A percentile compares a stretch with the other conserved stretches of the same genome.
These are phyloP conservation scores for Haliclona indistincta DNA, from an alignment of 37 sponge, comb jelly and placozoan genomes.

Conservation along the genomic window DNA sequence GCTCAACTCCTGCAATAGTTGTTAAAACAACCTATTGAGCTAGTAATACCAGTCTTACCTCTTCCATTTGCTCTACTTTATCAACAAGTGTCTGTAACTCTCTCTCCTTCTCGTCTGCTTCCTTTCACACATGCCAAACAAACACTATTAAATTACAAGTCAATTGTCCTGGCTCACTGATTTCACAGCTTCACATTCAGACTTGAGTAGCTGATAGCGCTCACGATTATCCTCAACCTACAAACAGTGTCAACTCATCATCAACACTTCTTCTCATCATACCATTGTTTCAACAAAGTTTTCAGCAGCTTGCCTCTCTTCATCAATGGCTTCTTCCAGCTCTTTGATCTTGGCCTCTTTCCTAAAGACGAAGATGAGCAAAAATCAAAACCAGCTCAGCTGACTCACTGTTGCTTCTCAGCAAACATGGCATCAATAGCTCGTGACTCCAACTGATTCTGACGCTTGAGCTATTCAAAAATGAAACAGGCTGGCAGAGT, in stretches of 20 bases:
- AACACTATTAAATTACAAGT: background rate
- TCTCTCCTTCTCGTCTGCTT: conserved; percentile 29
- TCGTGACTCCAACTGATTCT: conserved; percentile 61
- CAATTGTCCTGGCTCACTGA: conserved; percentile 15
- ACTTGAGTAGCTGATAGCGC: conserved; percentile 44
- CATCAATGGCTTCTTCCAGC: conserved; percentile 48
- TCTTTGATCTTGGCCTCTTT: conserved; percentile 25
- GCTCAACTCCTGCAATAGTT: conserved; percentile 37
- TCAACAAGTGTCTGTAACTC: conserved; percentile 34
- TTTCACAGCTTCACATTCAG: conserved; percentile 29
- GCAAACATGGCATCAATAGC: conserved; percentile 65
- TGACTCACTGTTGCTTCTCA: conserved; percentile 54
- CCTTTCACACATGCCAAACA: conserved; percentile 16
- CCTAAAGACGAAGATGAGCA: background rate
- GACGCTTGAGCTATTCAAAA: conserved; percentile 36
- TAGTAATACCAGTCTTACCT: conserved; percentile 5
- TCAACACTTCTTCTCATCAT: background rate
- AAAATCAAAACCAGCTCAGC: no score
- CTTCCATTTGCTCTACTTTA: conserved; percentile 35
- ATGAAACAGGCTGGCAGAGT: background rate
- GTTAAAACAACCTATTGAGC: background rate
- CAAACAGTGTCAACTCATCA: background rate
- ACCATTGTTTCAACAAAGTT: conserved; percentile 55
- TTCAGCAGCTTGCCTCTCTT: conserved; percentile 48
- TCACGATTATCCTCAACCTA: conserved; percentile 30